Conservation (phyloP, 1,140 invertebrate genomes). For the Brevipalpus yothersi region DNA sequence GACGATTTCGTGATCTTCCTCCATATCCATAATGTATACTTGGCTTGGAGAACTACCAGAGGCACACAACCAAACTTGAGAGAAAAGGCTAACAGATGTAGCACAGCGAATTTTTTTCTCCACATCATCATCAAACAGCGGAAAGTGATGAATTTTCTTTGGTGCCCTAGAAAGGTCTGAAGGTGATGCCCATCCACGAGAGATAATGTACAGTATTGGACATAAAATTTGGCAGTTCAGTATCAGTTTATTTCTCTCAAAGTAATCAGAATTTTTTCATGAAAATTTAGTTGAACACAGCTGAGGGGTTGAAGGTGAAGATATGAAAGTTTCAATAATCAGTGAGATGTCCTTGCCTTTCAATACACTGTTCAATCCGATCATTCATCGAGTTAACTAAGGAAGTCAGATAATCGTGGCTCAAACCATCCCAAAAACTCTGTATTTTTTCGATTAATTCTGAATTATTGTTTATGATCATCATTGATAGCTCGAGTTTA, state of each 20-base stretch:
- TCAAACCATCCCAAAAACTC: neutral
- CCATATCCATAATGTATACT: constrained; percentile 74
- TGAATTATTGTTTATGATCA: neutral
- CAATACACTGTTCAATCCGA: neutral
- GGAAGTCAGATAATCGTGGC: neutral
- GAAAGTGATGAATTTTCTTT: no score
- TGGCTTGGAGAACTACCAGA: constrained; percentile 51
- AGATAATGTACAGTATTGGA: neutral
- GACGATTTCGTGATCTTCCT: constrained; percentile 84
- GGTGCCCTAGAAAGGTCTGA: no score
- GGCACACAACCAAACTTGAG: constrained; percentile 64
- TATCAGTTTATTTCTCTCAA: neutral
- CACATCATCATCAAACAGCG: no score
- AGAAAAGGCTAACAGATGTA: no score
- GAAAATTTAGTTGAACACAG: neutral
- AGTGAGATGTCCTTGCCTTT: neutral
- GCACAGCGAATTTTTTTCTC: no score
- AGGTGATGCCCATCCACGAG: no score
- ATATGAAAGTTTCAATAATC: neutral
- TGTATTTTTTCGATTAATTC: neutral
- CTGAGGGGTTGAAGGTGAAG: neutral
- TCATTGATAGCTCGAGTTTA: neutral
- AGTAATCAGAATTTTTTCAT: neutral
- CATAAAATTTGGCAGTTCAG: neutral
- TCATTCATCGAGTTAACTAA: neutral